Conservation (phyloP, 2,888 invertebrate genomes). For the Panorpa germanica region DNA sequence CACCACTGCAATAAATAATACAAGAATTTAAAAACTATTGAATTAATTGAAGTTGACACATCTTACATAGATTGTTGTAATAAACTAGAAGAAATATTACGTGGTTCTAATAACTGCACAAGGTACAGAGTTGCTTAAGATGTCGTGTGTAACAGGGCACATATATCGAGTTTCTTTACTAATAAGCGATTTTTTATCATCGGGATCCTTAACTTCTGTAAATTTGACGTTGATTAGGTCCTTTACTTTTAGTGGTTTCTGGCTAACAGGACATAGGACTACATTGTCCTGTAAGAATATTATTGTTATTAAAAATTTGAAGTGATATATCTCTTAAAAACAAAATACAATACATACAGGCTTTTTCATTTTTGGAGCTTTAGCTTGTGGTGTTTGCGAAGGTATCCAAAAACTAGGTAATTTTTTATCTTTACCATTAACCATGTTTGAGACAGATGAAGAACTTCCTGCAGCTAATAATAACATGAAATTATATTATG, state of each 20-base stretch:
- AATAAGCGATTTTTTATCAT: conserved; percentile 71
- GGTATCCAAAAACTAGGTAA: conserved; percentile 97
- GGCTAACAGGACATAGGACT: conserved; percentile 68
- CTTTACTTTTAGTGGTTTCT: conserved; percentile 71
- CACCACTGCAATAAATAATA: conserved; percentile 77
- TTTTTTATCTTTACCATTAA: conserved; percentile 51
- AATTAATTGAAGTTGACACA: too few species aligned
- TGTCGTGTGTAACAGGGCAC: conserved; percentile 94
- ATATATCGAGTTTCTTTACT: conserved; percentile 84
- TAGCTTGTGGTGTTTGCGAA: conserved; percentile 75
- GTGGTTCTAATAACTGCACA: conserved; percentile 81
- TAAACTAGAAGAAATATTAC: conserved; percentile 28
- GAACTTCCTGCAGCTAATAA: conserved; percentile 9
- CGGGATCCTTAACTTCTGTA: conserved; percentile 73
- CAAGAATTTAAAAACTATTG: conserved; percentile 3
- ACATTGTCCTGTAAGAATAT: too few species aligned
- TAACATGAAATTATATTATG: too few species aligned
- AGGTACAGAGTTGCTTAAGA: conserved; percentile 84
- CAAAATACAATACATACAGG: conserved; percentile 33
- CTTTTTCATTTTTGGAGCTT: conserved; percentile 45
- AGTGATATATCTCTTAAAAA: conserved; percentile 3
- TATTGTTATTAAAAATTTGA: conserved; percentile 1
- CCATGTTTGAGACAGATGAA: conserved; percentile 52
- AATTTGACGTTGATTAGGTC: conserved; percentile 88
- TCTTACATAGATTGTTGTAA: conserved; percentile 2